Percentiles rank a stretch among this genome's conserved stretches.
These are phyloP conservation scores for Glaucomys volans DNA, from an alignment of 2,113 vertebrate genomes.

Conservation along the genomic window DNA sequence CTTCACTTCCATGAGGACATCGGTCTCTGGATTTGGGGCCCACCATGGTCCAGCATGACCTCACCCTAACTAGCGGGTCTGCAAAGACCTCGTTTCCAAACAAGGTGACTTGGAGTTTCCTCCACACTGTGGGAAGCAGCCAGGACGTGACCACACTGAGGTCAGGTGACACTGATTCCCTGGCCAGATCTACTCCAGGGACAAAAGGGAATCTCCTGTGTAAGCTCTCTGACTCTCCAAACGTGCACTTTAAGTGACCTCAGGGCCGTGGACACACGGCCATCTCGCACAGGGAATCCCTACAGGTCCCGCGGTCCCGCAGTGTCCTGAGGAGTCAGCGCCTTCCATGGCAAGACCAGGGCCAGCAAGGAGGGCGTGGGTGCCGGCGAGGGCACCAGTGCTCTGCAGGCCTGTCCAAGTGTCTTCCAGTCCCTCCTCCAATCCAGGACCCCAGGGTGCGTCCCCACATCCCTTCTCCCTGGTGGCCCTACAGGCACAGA, in stretches of 20 bases:
- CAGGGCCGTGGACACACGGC: background rate
- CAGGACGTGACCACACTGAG: background rate
- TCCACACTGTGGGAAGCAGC: no score
- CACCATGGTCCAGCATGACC: background rate
- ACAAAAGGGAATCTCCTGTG: background rate
- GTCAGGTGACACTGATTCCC: background rate
- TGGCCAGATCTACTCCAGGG: background rate
- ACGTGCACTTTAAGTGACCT: background rate
- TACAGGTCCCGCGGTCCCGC: no score
- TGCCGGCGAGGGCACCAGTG: fast-evolving
- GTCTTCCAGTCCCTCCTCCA: fast-evolving
- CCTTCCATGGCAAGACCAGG: background rate
- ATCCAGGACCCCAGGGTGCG: fast-evolving
- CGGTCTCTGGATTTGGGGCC: background rate
- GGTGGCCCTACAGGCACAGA: fast-evolving
- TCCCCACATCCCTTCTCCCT: background rate
- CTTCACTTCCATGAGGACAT: background rate
- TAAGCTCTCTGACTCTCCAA: background rate
- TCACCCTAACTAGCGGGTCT: background rate
- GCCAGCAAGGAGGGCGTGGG: no score
- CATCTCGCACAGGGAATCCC: background rate
- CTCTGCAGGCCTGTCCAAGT: no score
- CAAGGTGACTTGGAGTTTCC: background rate
- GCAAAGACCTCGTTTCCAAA: background rate
- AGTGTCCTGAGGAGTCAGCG: no score